Evolutionary conservation across 2,113 vertebrate species (phyloP).

Genomic region (Triplophysa dalaica): DNA sequence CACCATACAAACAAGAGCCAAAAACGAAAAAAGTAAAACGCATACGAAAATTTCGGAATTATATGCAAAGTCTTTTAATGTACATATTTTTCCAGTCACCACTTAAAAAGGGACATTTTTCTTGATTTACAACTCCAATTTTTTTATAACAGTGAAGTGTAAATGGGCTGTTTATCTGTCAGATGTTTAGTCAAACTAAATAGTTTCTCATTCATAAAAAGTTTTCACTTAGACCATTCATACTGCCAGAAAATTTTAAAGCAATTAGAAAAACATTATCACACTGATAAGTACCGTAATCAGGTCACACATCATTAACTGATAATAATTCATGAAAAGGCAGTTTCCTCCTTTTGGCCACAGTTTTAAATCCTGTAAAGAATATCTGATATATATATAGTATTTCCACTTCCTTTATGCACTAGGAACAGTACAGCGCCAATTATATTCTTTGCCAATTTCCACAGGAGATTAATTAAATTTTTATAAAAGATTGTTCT

Average conservation of each 20-base stretch:
- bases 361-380: slow-evolving; percentile 3
- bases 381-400: slow-evolving; percentile 23
- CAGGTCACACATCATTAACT: slow-evolving; percentile 30
- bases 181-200: too few relatives aligned
- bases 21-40: too few relatives aligned
- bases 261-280: background rate
- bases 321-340: slow-evolving; percentile 15
- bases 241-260: background rate
- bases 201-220: too few relatives aligned
- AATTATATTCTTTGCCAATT: slow-evolving; percentile 10
- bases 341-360: slow-evolving; percentile 3
- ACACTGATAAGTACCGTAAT: background rate
- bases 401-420: background rate
- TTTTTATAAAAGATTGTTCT: slow-evolving; percentile 17
- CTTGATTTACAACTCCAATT: too few relatives aligned
- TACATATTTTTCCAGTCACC: too few relatives aligned
- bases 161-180: too few relatives aligned
- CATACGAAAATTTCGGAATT: too few relatives aligned
- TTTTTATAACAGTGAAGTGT: too few relatives aligned
- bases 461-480: slow-evolving; percentile 27
- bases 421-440: background rate
- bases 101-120: too few relatives aligned
- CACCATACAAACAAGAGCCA: too few relatives aligned
- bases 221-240: too few relatives aligned
- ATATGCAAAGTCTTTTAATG: too few relatives aligned